Conservation (phyloP, 2,113 vertebrate genomes). For the Pituophis catenifer region DNA sequence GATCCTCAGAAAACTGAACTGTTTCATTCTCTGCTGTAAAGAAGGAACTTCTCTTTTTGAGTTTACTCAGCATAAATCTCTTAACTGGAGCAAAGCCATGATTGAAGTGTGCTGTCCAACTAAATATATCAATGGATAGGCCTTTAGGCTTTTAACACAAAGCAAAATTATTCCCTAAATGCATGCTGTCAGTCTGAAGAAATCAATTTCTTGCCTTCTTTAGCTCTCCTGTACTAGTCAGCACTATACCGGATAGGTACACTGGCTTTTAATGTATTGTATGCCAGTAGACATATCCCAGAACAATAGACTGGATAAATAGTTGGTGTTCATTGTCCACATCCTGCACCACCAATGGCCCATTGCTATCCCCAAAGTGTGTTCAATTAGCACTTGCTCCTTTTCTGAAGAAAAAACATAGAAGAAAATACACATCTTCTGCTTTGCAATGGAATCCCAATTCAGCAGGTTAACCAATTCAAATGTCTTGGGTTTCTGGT, state of each 20-base stretch:
- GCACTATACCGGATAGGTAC: constrained; percentile 6
- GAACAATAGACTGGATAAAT: constrained; percentile 1
- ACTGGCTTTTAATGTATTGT: not conserved
- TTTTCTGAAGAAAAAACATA: not conserved
- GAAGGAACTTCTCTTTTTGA: constrained; percentile 15
- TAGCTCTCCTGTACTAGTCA: not conserved
- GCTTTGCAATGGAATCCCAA: not conserved
- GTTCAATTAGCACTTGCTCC: not conserved
- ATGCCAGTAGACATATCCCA: not conserved
- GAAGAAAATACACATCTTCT: not conserved
- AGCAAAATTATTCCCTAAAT: constrained; percentile 25
- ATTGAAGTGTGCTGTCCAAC: constrained; percentile 49
- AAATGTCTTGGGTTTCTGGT: not conserved
- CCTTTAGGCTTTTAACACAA: constrained; percentile 36
- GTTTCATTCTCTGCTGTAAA: constrained; percentile 17
- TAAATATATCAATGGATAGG: constrained; percentile 46
- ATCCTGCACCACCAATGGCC: not conserved
- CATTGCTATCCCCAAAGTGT: not conserved
- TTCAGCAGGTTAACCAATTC: not conserved
- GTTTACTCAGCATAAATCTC: constrained; percentile 26
- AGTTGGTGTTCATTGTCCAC: not conserved
- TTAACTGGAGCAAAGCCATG: constrained; percentile 41
- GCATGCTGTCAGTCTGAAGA: constrained; percentile 16
- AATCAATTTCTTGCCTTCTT: constrained; percentile 22
- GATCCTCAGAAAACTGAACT: not conserved